Conservation (phyloP, 2,113 vertebrate species). For the Petaurus breviceps region DNA sequence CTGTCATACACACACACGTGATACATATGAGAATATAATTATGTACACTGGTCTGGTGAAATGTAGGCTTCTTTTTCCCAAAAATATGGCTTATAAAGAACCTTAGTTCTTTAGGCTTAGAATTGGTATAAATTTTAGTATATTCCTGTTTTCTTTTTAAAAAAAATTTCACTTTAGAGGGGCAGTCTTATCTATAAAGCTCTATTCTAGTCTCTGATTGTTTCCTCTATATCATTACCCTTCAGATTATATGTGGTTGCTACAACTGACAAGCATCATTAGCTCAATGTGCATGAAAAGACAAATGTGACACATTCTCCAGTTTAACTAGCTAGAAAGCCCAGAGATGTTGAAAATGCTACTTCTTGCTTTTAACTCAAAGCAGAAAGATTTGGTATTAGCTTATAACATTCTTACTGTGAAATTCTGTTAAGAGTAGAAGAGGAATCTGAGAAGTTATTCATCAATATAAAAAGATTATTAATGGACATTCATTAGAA, state of each 20-base stretch:
- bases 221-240: background rate
- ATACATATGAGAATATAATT: background rate
- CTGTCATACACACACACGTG: too few species aligned
- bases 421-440: background rate
- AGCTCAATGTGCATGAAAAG: background rate
- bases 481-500: slow-evolving; percentile 21
- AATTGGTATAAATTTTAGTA: background rate
- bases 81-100: background rate
- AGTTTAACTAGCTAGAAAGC: background rate
- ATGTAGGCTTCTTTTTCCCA: background rate
- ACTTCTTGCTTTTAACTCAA: background rate
- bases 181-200: background rate
- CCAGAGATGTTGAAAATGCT: background rate
- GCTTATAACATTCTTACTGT: slow-evolving; percentile 35
- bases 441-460: slow-evolving; percentile 6
- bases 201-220: background rate
- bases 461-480: slow-evolving; percentile 26
- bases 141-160: background rate
- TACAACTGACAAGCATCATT: background rate
- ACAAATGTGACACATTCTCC: background rate
- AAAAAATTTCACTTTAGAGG: background rate
- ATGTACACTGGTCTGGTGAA: background rate
- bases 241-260: background rate
- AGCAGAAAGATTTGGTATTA: background rate
- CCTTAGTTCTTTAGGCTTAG: background rate